Base-by-base conservation (phyloP, 2,113 vertebrate species). In the Lethenteron camtschaticum region DNA sequence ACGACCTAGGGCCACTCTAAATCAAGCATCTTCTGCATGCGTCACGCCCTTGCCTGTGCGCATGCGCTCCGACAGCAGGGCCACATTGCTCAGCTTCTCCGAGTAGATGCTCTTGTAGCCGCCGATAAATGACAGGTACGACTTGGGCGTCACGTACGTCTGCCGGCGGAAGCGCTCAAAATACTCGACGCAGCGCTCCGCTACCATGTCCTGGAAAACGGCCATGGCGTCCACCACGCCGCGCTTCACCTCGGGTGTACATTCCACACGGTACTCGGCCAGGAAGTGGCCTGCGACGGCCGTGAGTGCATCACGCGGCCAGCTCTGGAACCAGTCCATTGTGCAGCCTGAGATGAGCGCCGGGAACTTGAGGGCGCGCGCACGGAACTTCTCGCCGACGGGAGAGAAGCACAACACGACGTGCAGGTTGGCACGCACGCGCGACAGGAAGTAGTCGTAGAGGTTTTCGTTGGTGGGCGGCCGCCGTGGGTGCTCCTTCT, bases 331-430 rank as follows among this genome's bases (percentile, higher is more conserved):
- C 86, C 85, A 87, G 78, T 87, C 85, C 70, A 87, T 76, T 0
- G 86, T 87, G 76, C 85, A 87, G 73, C 84, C 84, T 2, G 85
- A 88, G 72, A 87, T 86, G 73, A 88, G 78, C 58, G 81, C 83
- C 8, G 86, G 85, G 71, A 88, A 88, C 78, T 79, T 84, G 18
- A 78, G 58, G 2, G 85, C 82, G 4, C 79, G 80, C 56, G 74
- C 79, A 63, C 85, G 84, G 71, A 88, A 85, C 75, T 84, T 85
- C 69, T 85, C 85, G 12, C 85, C 85, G 56, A 87, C 80, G 1
- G 86, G 86, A n/a, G 85, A 87, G 78, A 87, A 87, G 75, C 84
- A 86, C 72, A 88, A 84, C 24, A 85, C 80, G 0, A 86, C 80
- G 18, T 87, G 86, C 9, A 87, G 76, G 74, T 87, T 84, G 73